phyloP scores from a whole-genome alignment of 2,888 invertebrate species.

The Hydrotaea cyrtoneurina region DNA sequence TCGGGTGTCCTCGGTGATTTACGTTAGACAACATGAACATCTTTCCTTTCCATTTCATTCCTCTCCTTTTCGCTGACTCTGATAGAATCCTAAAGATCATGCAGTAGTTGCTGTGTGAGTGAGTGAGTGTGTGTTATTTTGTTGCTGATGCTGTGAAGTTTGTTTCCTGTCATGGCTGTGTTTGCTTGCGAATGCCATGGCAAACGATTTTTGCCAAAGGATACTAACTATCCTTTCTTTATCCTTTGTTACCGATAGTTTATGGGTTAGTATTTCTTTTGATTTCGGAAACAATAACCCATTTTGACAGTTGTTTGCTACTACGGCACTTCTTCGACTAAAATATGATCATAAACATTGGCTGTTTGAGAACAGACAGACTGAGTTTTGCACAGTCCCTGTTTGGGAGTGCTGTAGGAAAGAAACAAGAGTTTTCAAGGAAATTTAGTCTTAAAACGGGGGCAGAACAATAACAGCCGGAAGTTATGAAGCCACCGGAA shows the following conservation, averaged over 20 bases:
- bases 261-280: slow-evolving; percentile 22
- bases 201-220: slow-evolving; percentile 1
- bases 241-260: slow-evolving; percentile 20
- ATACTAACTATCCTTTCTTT: slow-evolving; percentile 34
- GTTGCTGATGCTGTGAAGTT: neutral
- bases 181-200: too few species aligned
- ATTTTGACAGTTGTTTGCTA: slow-evolving; percentile 78
- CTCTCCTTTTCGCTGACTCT: neutral
- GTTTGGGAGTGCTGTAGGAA: neutral
- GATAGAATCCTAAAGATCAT: too few species aligned
- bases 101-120: too few species aligned
- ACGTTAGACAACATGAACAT: slow-evolving; percentile 42
- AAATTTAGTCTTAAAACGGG: too few species aligned
- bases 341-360: slow-evolving; percentile 77
- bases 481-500: too few species aligned
- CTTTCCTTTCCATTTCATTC: neutral
- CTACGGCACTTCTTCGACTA: slow-evolving; percentile 74
- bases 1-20: slow-evolving; percentile 56
- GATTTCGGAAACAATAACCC: slow-evolving; percentile 16
- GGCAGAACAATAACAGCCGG: too few species aligned
- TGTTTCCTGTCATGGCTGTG: neutral
- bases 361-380: neutral
- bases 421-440: neutral
- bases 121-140: too few species aligned
- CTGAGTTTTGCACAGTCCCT: neutral